Evolutionary conservation across 1,140 invertebrate genomes (phyloP).

Genomic region (Spodoptera litura): DNA sequence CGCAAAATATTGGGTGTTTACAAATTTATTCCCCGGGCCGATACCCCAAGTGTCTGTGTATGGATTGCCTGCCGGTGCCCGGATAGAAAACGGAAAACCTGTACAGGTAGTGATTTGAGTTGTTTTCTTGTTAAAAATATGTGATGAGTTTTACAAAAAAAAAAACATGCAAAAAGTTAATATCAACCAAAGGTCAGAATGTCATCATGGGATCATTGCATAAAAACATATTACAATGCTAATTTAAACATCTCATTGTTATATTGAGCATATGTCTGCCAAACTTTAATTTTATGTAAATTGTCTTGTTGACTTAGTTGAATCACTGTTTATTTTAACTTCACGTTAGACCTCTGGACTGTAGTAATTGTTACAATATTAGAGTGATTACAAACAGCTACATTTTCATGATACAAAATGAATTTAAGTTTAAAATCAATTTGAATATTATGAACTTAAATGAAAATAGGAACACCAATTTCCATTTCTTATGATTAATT

Average conservation of each 20-base stretch:
- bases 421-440: no score
- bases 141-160: neutral
- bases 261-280: slow-evolving; percentile 9
- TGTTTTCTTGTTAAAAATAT: slow-evolving; percentile 6
- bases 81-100: slow-evolving; percentile 87
- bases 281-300: slow-evolving; percentile 40
- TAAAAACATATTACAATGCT: slow-evolving; percentile 14
- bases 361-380: neutral
- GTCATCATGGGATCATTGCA: slow-evolving; percentile 20
- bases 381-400: neutral
- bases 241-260: slow-evolving; percentile 14
- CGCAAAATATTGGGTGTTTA: slow-evolving; percentile 89
- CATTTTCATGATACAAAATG: no score
- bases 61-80: slow-evolving; percentile 84
- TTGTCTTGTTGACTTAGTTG: slow-evolving; percentile 41
- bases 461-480: no score
- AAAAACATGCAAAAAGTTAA: neutral
- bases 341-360: neutral
- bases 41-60: slow-evolving; percentile 89
- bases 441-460: no score
- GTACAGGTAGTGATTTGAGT: slow-evolving; percentile 81
- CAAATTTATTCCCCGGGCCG: slow-evolving; percentile 88
- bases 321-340: slow-evolving; percentile 27
- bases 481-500: no score
- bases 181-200: slow-evolving; percentile 12